These are phyloP conservation scores for Lutraria lutraria DNA, from an alignment of 2,888 invertebrate species.

Conservation along the genomic window DNA sequence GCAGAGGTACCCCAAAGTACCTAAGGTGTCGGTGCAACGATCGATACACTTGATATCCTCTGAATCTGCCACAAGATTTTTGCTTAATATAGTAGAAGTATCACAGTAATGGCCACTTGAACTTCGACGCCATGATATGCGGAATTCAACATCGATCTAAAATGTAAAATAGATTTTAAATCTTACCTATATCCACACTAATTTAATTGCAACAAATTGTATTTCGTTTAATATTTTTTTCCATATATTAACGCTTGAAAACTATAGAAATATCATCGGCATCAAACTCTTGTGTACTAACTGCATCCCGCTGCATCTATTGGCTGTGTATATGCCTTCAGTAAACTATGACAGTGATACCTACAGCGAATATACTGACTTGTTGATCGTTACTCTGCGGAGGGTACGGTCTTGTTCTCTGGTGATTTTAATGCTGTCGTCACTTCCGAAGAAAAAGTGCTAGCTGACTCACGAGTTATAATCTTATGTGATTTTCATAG, in stretches of 20 bases:
- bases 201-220: too few species aligned
- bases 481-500: too few species aligned
- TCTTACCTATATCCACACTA: neutral
- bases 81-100: neutral
- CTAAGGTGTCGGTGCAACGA: slow-evolving; percentile 19
- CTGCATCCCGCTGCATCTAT: neutral
- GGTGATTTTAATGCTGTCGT: neutral
- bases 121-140: slow-evolving; percentile 6
- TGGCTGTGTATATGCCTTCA: neutral
- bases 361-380: neutral
- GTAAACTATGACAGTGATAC: neutral
- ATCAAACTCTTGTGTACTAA: neutral
- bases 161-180: neutral
- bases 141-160: neutral
- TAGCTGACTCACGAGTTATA: too few species aligned
- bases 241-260: too few species aligned
- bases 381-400: neutral
- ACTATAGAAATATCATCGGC: too few species aligned
- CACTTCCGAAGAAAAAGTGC: too few species aligned
- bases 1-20: neutral
- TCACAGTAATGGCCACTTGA: neutral
- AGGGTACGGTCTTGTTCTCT: neutral
- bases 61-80: neutral
- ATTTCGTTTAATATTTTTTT: too few species aligned
- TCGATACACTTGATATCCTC: slow-evolving; percentile 11